A percentile compares a stretch with the other conserved stretches of the same genome.
Evolutionary conservation across 2,113 vertebrate genomes (phyloP).

Genomic region (Mesoclemmys tuberculata): DNA sequence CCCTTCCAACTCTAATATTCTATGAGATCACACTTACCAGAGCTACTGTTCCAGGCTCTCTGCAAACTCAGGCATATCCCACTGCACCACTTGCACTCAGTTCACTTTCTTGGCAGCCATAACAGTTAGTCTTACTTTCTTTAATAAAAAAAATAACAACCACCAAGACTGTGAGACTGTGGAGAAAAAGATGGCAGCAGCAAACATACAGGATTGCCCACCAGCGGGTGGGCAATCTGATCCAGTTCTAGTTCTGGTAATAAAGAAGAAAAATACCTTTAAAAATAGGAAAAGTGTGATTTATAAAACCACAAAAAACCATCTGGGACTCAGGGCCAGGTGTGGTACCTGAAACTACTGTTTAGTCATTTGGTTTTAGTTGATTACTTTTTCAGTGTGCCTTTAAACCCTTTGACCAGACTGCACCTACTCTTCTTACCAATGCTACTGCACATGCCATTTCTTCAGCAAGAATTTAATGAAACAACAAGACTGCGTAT

Average conservation of each 20-base stretch:
- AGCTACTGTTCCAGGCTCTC: background rate
- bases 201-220: background rate
- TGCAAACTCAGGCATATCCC: background rate
- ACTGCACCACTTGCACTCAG: too few species aligned
- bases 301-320: background rate
- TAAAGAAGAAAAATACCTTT: conserved; percentile 15
- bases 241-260: background rate
- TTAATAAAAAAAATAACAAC: background rate
- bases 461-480: conserved; percentile 4
- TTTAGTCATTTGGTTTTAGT: background rate
- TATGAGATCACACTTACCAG: background rate
- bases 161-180: conserved; percentile 12
- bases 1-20: too few species aligned
- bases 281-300: background rate
- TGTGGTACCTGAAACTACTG: background rate
- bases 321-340: background rate
- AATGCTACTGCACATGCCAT: background rate
- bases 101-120: too few species aligned
- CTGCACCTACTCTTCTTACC: background rate
- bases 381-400: background rate
- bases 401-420: background rate
- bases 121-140: background rate
- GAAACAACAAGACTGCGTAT: background rate
- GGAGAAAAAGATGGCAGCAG: background rate
- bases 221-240: rapidly evolving